Base-by-base conservation (phyloP, 1,140 invertebrate genomes). In the Drosophila mayri region DNA sequence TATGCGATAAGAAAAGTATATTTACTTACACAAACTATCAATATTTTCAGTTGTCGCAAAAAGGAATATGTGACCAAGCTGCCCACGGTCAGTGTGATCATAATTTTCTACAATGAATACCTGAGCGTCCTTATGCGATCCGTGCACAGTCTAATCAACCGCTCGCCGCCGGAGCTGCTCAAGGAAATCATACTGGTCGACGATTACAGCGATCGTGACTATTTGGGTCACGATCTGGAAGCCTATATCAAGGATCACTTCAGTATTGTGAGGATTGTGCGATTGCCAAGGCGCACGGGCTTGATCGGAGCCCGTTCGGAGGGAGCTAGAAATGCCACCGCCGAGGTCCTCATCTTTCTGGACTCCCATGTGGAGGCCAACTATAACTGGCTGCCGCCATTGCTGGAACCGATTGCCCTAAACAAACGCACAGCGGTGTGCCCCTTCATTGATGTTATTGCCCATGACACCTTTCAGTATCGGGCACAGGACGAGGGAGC, bases 351-450 rank as follows among this genome's bases (percentile, higher is more conserved):
- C 2, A 95, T 99, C 28, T 99, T 99, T 93, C 93, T 99, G 8
- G 98, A 99, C 93, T 98, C 98, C 0, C 98, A 99, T 83, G 97
- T 96, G 3, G 98, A 99, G 93, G 97, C 97, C 25, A 99, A 98
- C 88, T 96, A 98, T 61, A 99, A 99, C 93, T 99, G 98, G 97
- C 91, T 99, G 49, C 98, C 98, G 3, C 98, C 98, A 10, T 92
- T 99, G 72, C 93, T 98, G 90, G 98, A 99, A 75, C 98, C 98
- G 3, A 99, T 99, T 86, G 96, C 97, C 4, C 91, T 95, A 70
- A 95, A 98, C 93, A 96, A 97, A 72, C 95, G 95, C 83, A 98
- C 97, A 8, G 98, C 97, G 50, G 97, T 99, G 2, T 99, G 98
- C 93, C 98, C 98, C 9, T 99, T 98, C 87, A 99, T 99, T 67